Evolutionary conservation across 2,888 invertebrate species (phyloP), one percentile per base, ranked within the genome.

Genomic region (Macrophya annulata): DNA sequence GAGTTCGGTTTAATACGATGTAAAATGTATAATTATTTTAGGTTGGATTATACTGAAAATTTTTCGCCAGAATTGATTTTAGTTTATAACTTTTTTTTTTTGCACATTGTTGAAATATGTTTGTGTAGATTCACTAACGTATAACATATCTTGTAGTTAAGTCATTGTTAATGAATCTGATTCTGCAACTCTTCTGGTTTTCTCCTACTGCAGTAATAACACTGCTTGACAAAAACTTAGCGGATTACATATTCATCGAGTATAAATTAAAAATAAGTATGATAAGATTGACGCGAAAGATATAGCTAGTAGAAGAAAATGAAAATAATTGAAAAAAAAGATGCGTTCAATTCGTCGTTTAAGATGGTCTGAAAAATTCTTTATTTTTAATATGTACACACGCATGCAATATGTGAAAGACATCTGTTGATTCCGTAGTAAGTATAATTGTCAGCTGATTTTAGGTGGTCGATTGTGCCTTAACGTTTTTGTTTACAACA

Each of bases 381-480:
- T n/a, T 25, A 25, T 25, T 12, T 8, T 4, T 21, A 10, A 25
- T 25, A 25, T n/a, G 5, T 21, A 25, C 31, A n/a, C n/a, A n/a
- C 31, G 12, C 6, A 62, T 3, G 25, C 0, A 62, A 25, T 12
- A 31, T 31, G 15, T 15, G 4, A 12, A 4, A 48, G 6, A 37
- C 12, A 68, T 77, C 55, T 77, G 77, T 77, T 77, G 51, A 51
- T 77, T 37, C 31, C 31, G 31, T 6, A 48, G 21, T 48, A 12
- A 21, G 31, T 77, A 51, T 55, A 77, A n/a, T n/a, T 51, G 48
- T 31, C 77, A 51, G 37, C n/a, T 37, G 77, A 55, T 17, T 21
- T 45, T 4, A 25, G 45, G 37, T 55, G 77, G 43, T 31, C 77
- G 55, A 51, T 51, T 77, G 8, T 55, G 25, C 17, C 55, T 55